Percentiles rank a stretch among this genome's conserved stretches.
Conservation (phyloP, 30 jellyfish, hydroid and myxozoan species). For the Aurelia sp. region DNA sequence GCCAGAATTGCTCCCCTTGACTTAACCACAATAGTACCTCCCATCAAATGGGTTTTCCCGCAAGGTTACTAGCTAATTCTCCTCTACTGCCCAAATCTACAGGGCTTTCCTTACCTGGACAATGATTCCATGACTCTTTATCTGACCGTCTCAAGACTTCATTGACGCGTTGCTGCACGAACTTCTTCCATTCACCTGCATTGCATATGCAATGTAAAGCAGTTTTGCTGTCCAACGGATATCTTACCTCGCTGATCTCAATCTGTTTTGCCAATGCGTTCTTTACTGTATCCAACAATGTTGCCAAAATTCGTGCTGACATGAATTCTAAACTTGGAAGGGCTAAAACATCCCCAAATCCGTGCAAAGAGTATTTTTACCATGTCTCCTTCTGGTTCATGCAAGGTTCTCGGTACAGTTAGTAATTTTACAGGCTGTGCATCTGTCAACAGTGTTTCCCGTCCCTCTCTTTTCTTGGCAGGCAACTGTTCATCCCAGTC, state of each 20-base stretch:
- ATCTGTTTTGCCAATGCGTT: slow-evolving; percentile 9
- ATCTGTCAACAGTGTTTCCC: slow-evolving; percentile 31
- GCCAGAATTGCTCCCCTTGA: slow-evolving; percentile 22
- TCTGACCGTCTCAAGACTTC: slow-evolving; percentile 3
- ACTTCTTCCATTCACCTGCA: slow-evolving; percentile 37
- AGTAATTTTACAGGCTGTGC: background rate
- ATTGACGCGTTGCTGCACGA: slow-evolving; percentile 46
- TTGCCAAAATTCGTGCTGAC: slow-evolving; percentile 37
- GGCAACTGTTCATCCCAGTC: slow-evolving; percentile 39
- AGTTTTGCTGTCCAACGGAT: slow-evolving; percentile 40
- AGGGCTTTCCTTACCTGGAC: slow-evolving; percentile 41
- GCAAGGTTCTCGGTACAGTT: background rate
- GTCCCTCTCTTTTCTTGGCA: background rate
- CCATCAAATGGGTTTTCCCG: slow-evolving; percentile 34
- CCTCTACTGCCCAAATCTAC: slow-evolving; percentile 48
- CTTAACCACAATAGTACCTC: slow-evolving; percentile 28
- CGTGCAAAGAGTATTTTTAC: background rate
- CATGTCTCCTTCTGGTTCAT: background rate
- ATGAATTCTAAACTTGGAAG: slow-evolving; percentile 47
- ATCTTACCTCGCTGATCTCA: slow-evolving; percentile 5
- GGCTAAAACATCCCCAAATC: slow-evolving; percentile 33
- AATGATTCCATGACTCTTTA: slow-evolving; percentile 40
- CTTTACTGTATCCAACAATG: slow-evolving; percentile 23
- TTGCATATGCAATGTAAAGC: slow-evolving; percentile 32
- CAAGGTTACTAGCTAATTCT: background rate